Evolutionary conservation across 35 echinoderm and acorn worm species (phyloP).

Genomic region (Holothuria glaberrima): DNA sequence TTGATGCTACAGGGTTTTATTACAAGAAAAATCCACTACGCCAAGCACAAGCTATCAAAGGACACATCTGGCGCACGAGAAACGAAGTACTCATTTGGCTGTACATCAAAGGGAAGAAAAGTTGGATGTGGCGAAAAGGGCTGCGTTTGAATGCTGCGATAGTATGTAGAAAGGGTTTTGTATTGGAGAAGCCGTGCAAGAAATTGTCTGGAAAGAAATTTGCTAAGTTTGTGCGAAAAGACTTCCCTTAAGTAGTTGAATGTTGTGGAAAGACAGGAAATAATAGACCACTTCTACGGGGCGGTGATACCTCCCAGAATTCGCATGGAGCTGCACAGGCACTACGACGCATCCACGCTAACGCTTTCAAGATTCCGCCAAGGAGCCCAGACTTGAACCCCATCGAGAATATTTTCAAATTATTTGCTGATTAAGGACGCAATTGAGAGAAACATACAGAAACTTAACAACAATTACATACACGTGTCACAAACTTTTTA

Average conservation of each 20-base stretch:
- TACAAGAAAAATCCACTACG: too few relatives aligned
- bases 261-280: neutral
- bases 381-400: slow-evolving; percentile 50
- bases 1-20: too few relatives aligned
- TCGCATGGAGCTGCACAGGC: neutral
- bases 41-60: too few relatives aligned
- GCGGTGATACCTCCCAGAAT: slow-evolving; percentile 36
- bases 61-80: too few relatives aligned
- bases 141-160: too few relatives aligned
- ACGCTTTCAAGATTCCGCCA: slow-evolving; percentile 20
- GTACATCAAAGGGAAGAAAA: too few relatives aligned
- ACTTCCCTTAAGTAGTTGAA: neutral
- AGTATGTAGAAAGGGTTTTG: too few relatives aligned
- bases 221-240: neutral
- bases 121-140: too few relatives aligned
- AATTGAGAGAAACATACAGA: neutral
- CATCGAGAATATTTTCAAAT: slow-evolving; percentile 49
- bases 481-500: neutral
- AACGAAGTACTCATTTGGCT: too few relatives aligned
- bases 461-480: neutral
- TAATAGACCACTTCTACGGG: slow-evolving; percentile 5
- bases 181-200: too few relatives aligned
- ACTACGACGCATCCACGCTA: neutral
- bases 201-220: slow-evolving; percentile 28
- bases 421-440: slow-evolving; percentile 27